Conservation (phyloP, 2,888 invertebrate species). For the Ceramica pisi region DNA sequence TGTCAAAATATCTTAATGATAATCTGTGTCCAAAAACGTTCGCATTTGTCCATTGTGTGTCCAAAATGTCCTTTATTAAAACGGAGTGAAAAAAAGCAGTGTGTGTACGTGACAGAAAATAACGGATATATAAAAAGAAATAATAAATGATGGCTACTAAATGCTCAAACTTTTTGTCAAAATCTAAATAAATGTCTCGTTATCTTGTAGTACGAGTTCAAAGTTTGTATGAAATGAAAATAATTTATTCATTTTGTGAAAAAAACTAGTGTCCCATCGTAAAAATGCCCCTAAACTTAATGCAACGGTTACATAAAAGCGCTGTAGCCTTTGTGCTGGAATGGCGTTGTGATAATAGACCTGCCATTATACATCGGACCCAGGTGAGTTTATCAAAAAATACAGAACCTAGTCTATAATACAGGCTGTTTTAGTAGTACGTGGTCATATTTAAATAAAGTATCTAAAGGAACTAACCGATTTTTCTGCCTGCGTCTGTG, state of each 20-base stretch:
- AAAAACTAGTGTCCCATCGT: not conserved
- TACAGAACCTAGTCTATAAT: not conserved
- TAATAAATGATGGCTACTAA: not conserved
- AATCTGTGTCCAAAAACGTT: too few species aligned
- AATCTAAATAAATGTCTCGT: too few species aligned
- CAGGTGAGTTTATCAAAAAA: slow-evolving; percentile 26
- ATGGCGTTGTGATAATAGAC: slow-evolving; percentile 15
- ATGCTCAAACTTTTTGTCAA: not conserved
- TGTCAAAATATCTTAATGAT: not conserved
- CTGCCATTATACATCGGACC: not conserved
- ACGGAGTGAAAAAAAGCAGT: not conserved
- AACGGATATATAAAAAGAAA: too few species aligned
- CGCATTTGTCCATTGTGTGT: too few species aligned
- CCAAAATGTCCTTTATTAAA: not conserved
- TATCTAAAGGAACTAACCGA: too few species aligned
- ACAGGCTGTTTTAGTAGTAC: not conserved
- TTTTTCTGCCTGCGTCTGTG: too few species aligned
- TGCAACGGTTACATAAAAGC: slow-evolving; percentile 42
- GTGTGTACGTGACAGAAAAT: not conserved
- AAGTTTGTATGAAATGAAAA: not conserved
- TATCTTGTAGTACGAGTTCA: too few species aligned
- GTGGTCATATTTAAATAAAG: too few species aligned
- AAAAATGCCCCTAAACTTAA: slow-evolving; percentile 31
- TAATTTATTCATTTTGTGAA: not conserved
- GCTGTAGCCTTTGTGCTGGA: slow-evolving; percentile 41